Evolutionary conservation across 2,888 invertebrate genomes (phyloP).

Genomic region (Cerceris ruficornis): DNA sequence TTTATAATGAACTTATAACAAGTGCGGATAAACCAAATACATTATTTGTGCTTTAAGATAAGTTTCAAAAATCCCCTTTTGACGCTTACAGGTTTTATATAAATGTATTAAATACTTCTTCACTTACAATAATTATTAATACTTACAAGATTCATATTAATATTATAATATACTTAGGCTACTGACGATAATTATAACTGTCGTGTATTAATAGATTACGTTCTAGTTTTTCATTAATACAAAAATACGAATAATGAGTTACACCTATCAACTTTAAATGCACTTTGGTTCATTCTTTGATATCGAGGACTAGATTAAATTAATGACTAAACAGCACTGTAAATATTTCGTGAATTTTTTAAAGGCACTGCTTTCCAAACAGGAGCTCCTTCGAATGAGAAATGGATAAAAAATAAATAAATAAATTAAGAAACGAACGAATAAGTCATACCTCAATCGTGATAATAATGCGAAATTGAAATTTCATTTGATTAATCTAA

Average conservation of each 20-base stretch:
- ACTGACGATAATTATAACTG: too few species aligned
- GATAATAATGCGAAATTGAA: neutral
- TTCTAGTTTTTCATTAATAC: neutral
- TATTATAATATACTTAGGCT: too few species aligned
- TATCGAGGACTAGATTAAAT: slow-evolving; percentile 25
- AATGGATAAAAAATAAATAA: neutral
- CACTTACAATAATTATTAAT: too few species aligned
- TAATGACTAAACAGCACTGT: neutral
- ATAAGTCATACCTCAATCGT: neutral
- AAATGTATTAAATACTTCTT: too few species aligned
- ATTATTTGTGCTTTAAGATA: too few species aligned
- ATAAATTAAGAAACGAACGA: neutral
- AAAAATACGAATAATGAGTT: slow-evolving; percentile 20
- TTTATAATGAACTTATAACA: too few species aligned
- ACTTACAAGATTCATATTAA: too few species aligned
- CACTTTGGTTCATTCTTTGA: slow-evolving; percentile 22
- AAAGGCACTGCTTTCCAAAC: neutral
- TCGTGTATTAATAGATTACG: too few species aligned
- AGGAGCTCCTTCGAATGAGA: neutral
- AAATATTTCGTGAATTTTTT: neutral
- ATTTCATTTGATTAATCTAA: slow-evolving; percentile 54
- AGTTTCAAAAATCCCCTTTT: too few species aligned
- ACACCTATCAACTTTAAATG: slow-evolving; percentile 3
- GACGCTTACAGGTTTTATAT: too few species aligned
- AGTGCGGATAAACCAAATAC: too few species aligned